Evolutionary conservation across 2,888 invertebrate genomes (phyloP).

Genomic region (Schrankia costaestrigalis): DNA sequence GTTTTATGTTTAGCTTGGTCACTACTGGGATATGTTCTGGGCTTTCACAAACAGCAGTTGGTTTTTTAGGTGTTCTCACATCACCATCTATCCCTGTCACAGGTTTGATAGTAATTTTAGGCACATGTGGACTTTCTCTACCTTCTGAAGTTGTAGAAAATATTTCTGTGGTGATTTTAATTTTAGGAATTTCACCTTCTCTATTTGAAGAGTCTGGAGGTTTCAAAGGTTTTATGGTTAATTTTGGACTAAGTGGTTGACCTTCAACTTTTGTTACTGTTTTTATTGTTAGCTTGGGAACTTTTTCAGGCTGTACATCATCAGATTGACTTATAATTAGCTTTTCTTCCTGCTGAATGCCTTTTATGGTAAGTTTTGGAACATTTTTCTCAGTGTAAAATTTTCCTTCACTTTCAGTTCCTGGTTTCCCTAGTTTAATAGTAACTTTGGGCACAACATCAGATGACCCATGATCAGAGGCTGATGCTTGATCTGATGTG

Average conservation of each 20-base stretch:
- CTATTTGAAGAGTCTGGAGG: conserved; percentile 48
- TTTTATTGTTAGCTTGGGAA: conserved; percentile 73
- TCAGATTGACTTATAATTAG: conserved; percentile 64
- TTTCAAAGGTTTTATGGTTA: conserved; percentile 74
- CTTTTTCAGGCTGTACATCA: conserved; percentile 57
- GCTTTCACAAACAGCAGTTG: conserved; percentile 43
- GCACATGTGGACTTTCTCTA: conserved; percentile 71
- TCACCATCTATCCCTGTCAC: conserved; percentile 55
- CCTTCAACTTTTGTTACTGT: conserved; percentile 58
- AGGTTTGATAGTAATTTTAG: conserved; percentile 82
- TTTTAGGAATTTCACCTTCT: conserved; percentile 49
- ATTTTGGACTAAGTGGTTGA: conserved; percentile 70
- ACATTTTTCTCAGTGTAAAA: conserved; percentile 70
- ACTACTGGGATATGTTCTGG: conserved; percentile 64
- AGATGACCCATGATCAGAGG: conserved; percentile 62
- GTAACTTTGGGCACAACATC: conserved; percentile 72
- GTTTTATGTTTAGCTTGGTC: conserved; percentile 72
- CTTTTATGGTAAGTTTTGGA: conserved; percentile 70
- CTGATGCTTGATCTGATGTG: conserved; percentile 66
- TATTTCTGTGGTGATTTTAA: conserved; percentile 53
- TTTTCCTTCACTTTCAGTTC: conserved; percentile 67
- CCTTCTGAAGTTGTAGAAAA: conserved; percentile 44
- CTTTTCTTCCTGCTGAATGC: conserved; percentile 62
- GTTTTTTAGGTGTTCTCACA: conserved; percentile 46
- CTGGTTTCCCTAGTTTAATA: conserved; percentile 71